These are phyloP conservation scores for Lithosia quadra DNA, from an alignment of 2,888 invertebrate genomes.

Conservation along the genomic window DNA sequence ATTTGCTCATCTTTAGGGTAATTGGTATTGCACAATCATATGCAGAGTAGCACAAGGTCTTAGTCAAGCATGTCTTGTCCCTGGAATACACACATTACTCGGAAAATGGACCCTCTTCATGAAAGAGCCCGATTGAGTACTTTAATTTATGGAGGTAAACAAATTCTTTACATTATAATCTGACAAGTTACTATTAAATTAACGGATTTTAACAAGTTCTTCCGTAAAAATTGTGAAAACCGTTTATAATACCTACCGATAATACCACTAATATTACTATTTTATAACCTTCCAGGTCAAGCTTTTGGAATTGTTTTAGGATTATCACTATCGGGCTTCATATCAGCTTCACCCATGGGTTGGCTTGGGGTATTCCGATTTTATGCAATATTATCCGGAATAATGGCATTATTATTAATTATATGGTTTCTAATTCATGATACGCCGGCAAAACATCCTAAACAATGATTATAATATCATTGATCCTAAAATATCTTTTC, in stretches of 20 bases:
- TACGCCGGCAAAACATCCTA: slow-evolving; percentile 89
- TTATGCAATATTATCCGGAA: slow-evolving; percentile 88
- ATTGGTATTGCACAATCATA: slow-evolving; percentile 65
- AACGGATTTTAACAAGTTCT: too few species aligned
- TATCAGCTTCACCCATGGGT: slow-evolving; percentile 89
- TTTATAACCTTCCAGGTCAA: slow-evolving; percentile 89
- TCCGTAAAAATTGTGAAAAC: too few species aligned
- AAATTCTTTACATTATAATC: too few species aligned
- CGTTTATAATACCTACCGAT: too few species aligned
- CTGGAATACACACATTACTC: slow-evolving; percentile 88
- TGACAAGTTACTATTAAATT: too few species aligned
- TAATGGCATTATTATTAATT: slow-evolving; percentile 84
- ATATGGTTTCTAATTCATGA: slow-evolving; percentile 89
- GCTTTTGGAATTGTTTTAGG: slow-evolving; percentile 93
- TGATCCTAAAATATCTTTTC: slow-evolving; percentile 87
- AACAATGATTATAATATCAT: too few species aligned
- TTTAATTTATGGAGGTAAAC: slow-evolving; percentile 74
- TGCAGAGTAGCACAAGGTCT: slow-evolving; percentile 89
- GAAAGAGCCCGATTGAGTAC: slow-evolving; percentile 88
- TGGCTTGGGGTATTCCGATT: slow-evolving; percentile 94
- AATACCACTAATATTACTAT: too few species aligned
- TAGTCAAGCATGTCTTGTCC: slow-evolving; percentile 89
- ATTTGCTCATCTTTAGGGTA: slow-evolving; percentile 14
- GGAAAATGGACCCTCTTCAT: slow-evolving; percentile 90
- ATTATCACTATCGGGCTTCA: slow-evolving; percentile 90